Conservation (phyloP, 1,140 invertebrate genomes). For the Homalodisca vitripennis region DNA sequence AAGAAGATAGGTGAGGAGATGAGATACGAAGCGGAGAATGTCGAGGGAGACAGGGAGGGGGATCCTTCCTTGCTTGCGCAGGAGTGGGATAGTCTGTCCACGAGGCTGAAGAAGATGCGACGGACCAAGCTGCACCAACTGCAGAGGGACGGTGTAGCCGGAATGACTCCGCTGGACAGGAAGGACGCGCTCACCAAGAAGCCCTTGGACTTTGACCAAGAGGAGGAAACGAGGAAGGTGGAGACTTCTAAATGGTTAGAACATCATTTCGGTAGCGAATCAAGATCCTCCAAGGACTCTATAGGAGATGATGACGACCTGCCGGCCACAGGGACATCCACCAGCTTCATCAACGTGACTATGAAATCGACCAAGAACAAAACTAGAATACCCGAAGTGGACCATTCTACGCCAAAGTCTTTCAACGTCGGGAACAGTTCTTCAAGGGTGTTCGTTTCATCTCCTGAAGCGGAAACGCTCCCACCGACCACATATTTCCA, state of each 20-base stretch:
- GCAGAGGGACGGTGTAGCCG: not conserved
- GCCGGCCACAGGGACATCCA: conserved; percentile 34
- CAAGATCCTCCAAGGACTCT: conserved; percentile 69
- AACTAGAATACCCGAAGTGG: not conserved
- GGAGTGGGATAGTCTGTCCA: conserved; percentile 73
- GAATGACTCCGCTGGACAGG: conserved; percentile 50
- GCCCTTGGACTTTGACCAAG: conserved; percentile 78
- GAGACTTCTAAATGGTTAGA: conserved; percentile 89
- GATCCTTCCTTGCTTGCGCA: conserved; percentile 59
- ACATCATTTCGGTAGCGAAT: conserved; percentile 85
- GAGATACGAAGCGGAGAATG: conserved; percentile 73
- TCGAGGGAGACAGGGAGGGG: conserved; percentile 61
- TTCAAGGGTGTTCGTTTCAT: conserved; percentile 39
- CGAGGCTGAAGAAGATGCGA: conserved; percentile 64
- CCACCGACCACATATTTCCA: conserved; percentile 56
- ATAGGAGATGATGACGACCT: conserved; percentile 50
- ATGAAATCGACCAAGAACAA: conserved; percentile 62
- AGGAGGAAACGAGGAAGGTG: conserved; percentile 83
- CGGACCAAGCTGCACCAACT: conserved; percentile 44
- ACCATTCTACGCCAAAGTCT: conserved; percentile 36
- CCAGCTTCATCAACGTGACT: conserved; percentile 69
- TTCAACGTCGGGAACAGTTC: conserved; percentile 44
- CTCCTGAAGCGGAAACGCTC: conserved; percentile 40
- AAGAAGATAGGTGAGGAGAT: conserved; percentile 71
- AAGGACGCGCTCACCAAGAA: conserved; percentile 78